A percentile compares a stretch with the other conserved stretches of the same genome.
phyloP scores from a whole-genome alignment of 2,113 vertebrate species.

The Lontra canadensis region DNA sequence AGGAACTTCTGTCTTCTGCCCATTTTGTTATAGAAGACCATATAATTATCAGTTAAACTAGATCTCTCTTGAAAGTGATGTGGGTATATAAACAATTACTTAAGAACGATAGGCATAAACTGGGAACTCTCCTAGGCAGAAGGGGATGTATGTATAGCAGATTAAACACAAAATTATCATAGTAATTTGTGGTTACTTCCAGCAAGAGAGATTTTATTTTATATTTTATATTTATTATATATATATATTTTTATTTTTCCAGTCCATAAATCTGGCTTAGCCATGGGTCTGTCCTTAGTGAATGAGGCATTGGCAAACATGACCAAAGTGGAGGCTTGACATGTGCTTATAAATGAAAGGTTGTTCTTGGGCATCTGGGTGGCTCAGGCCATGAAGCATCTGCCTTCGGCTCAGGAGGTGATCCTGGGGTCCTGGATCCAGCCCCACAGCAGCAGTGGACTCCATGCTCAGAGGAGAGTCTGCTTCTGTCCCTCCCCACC shows the following conservation, averaged over 20 bases:
- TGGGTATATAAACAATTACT: neutral
- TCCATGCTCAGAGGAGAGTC: neutral
- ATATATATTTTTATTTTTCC: neutral
- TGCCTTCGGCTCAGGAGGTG: neutral
- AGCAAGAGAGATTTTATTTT: neutral
- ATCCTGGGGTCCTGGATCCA: neutral
- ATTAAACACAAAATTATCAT: neutral
- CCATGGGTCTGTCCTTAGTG: neutral
- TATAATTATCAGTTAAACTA: neutral
- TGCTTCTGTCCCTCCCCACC: neutral
- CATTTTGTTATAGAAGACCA: neutral
- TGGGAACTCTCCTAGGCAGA: neutral
- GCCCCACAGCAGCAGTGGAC: neutral
- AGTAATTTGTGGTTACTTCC: neutral
- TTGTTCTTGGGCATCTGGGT: neutral
- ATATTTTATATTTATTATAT: neutral
- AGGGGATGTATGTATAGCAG: neutral
- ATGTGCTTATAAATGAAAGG: neutral
- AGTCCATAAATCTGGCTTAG: neutral
- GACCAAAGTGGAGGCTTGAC: neutral
- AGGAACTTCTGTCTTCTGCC: neutral
- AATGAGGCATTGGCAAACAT: neutral
- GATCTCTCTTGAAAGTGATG: neutral
- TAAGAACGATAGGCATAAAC: neutral
- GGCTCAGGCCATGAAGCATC: neutral